Evolutionary conservation across 1,140 invertebrate genomes (phyloP).

Genomic region (Cylas formicarius): DNA sequence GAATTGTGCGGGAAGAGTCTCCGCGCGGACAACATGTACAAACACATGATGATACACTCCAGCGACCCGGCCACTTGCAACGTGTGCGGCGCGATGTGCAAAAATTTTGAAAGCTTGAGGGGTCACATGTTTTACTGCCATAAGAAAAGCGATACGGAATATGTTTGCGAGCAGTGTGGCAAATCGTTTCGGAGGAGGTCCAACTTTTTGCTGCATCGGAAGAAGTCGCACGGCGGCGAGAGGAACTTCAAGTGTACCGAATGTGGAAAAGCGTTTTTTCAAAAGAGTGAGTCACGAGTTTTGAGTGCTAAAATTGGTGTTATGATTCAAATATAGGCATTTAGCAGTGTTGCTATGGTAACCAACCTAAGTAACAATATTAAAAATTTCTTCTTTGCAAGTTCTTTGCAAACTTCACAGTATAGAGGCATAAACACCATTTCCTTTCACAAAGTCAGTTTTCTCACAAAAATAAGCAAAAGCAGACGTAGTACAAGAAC

Average conservation of each 20-base stretch:
- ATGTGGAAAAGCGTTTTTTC: slow-evolving; percentile 30
- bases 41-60: slow-evolving; percentile 23
- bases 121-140: slow-evolving; percentile 32
- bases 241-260: slow-evolving; percentile 27
- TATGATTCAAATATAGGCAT: too few relatives aligned
- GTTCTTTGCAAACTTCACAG: too few relatives aligned
- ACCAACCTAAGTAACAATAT: too few relatives aligned
- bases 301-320: too few relatives aligned
- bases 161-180: slow-evolving; percentile 28
- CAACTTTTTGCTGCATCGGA: slow-evolving; percentile 23
- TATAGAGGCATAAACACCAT: too few relatives aligned
- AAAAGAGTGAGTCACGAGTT: slow-evolving; percentile 18
- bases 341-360: too few relatives aligned
- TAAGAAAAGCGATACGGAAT: slow-evolving; percentile 21
- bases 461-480: too few relatives aligned
- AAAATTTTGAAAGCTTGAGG: slow-evolving; percentile 29
- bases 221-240: slow-evolving; percentile 28
- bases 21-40: slow-evolving; percentile 22
- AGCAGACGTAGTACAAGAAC: too few relatives aligned
- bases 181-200: slow-evolving; percentile 26
- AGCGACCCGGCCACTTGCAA: slow-evolving; percentile 25
- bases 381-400: too few relatives aligned
- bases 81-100: slow-evolving; percentile 26
- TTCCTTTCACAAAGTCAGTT: too few relatives aligned
- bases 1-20: slow-evolving; percentile 20